Evolutionary conservation across 2,113 vertebrate species (phyloP), one percentile per base, ranked within the genome.

Genomic region (Sisor rabdophorus): DNA sequence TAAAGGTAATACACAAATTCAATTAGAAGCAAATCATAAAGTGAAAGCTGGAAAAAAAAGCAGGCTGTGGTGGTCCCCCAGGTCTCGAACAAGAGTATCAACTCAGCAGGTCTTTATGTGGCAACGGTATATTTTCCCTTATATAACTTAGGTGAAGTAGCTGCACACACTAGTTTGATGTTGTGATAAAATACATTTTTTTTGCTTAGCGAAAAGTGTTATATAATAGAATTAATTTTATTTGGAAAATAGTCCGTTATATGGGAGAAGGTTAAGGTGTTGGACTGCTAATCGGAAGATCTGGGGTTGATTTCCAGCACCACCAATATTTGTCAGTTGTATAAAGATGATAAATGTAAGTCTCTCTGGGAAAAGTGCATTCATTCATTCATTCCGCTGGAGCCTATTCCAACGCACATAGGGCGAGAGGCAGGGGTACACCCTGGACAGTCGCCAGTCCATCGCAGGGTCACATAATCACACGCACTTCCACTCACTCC

Each of bases 1-100:
- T 87, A 81, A 87, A 86, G 80, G 60, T 81, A 84, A 79, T 83
- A 83, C 82, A 83, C 78, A 80, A 77, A 80, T 80, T 61, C 78
- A 74, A 76, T 83, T 78, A 63, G 28, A 44, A 52, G 74, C 61
- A 44, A 22, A 72, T 22, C 10, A 26, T 24, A 8, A 44, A 50
- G 71, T 9, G 36, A 50, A 8, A 24, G 28, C 6, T 15, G 30
- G 69, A 48, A 40, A 71, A 3, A 36, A 44, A 44, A 28, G 28
- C 20, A 19, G 61, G 52, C 15, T n/a, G 16, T 2, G 16, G n/a
- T 69, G 69, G 65, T 52, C 52, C 17, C 61, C 72, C 58, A 53
- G 58, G 53, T 63, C 58, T 30, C 2, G 36, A 69, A 40, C 73
- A 64, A 68, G 20, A 77, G 22, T 32, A 47, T 44, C 78, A 61